A percentile compares a stretch with the other conserved stretches of the same genome.
Evolutionary conservation across 2,888 invertebrate genomes (phyloP).

Genomic region (Caenorhabditis sinica): DNA sequence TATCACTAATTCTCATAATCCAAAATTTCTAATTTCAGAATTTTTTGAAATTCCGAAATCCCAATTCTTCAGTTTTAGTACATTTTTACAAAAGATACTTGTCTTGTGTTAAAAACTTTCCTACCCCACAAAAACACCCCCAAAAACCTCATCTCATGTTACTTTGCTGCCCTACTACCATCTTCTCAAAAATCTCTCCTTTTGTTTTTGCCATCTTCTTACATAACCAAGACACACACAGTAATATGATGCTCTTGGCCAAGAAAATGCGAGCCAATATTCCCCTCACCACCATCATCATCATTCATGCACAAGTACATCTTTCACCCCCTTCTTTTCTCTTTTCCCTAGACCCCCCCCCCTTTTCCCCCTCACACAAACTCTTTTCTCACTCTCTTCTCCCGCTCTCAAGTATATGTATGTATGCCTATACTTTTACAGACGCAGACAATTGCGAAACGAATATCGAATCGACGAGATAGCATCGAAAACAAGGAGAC

Average conservation of each 20-base stretch:
- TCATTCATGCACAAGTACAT: slow-evolving; percentile 62
- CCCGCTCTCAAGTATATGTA: background rate
- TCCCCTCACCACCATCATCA: slow-evolving; percentile 6
- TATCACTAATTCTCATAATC: no score
- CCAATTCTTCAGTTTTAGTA: background rate
- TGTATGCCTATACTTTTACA: background rate
- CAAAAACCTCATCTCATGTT: background rate
- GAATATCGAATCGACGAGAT: background rate
- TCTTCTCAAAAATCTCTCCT: background rate
- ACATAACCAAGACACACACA: slow-evolving; percentile 16
- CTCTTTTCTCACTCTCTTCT: slow-evolving; percentile 1
- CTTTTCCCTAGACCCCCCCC: background rate
- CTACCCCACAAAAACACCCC: no score
- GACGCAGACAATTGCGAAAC: slow-evolving; percentile 5
- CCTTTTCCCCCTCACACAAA: background rate
- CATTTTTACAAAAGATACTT: background rate
- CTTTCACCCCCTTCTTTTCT: slow-evolving; percentile 29
- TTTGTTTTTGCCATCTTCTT: background rate
- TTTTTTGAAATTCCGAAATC: background rate
- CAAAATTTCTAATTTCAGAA: background rate
- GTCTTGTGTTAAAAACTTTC: background rate
- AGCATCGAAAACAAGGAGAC: background rate
- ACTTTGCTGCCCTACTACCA: background rate
- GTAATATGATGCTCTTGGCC: slow-evolving; percentile 41
- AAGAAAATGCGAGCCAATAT: slow-evolving; percentile 45